Percentiles rank a stretch among this genome's conserved stretches.
Evolutionary conservation across 2,113 vertebrate genomes (phyloP).

Genomic region (Hymenochirus boettgeri): DNA sequence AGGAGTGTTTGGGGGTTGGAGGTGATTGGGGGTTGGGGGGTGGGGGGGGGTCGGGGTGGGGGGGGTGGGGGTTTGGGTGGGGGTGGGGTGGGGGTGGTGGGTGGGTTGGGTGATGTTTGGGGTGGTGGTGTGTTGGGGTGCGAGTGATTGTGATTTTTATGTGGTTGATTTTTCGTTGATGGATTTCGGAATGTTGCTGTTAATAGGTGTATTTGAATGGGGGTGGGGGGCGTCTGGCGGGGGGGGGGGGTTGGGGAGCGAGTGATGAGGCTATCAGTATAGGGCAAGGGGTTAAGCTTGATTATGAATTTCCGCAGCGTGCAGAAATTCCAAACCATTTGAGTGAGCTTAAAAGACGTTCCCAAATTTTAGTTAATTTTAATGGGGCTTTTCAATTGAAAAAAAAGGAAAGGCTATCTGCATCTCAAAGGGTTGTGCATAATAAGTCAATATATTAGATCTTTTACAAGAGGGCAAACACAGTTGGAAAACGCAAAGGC

Average conservation of each 20-base stretch:
- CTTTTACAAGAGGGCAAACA: slow-evolving; percentile 99
- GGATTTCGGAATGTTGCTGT: too few relatives aligned
- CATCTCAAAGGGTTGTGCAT: slow-evolving; percentile 99
- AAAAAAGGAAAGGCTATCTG: slow-evolving; percentile 98
- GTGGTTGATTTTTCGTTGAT: too few relatives aligned
- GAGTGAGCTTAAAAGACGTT: slow-evolving; percentile 93
- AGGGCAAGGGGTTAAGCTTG: slow-evolving; percentile 77
- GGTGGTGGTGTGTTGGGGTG: too few relatives aligned
- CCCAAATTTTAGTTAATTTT: slow-evolving; percentile 98
- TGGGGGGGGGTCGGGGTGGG: too few relatives aligned
- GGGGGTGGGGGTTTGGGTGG: too few relatives aligned
- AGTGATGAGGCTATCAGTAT: slow-evolving; percentile 48
- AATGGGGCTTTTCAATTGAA: slow-evolving; percentile 96
- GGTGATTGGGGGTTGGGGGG: too few relatives aligned
- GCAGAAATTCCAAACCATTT: slow-evolving; percentile 90
- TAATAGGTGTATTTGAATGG: not conserved
- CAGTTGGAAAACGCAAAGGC: slow-evolving; percentile 99
- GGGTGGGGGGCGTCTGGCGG: too few relatives aligned
- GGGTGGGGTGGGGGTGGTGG: too few relatives aligned
- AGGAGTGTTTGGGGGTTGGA: too few relatives aligned
- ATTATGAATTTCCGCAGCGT: slow-evolving; percentile 88
- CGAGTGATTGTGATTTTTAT: too few relatives aligned
- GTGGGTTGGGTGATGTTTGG: too few relatives aligned
- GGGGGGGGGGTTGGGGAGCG: too few relatives aligned
- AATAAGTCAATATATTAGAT: slow-evolving; percentile 99